Conservation (phyloP, 2,113 vertebrate genomes). For the Lichenostomus cassidix region DNA sequence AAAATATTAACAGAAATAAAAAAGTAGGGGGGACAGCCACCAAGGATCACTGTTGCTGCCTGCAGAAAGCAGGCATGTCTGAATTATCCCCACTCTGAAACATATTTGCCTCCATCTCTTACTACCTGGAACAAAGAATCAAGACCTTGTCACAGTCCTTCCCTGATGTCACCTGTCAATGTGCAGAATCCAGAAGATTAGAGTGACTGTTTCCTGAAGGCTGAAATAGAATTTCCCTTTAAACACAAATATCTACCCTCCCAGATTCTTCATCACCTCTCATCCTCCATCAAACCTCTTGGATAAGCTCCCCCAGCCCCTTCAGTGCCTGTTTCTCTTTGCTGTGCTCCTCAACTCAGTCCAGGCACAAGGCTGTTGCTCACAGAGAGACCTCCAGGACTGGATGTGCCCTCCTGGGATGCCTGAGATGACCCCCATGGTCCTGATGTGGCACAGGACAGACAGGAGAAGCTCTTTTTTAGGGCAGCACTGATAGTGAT, state of each 20-base stretch:
- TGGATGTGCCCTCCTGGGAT: not conserved
- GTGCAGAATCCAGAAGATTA: not conserved
- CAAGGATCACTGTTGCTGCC: not conserved
- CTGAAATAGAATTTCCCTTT: not conserved
- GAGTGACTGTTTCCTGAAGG: not conserved
- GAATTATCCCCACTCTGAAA: not conserved
- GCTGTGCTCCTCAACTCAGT: not conserved
- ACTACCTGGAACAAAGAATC: not conserved
- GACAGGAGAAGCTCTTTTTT: not conserved
- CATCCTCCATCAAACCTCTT: not conserved
- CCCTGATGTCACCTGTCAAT: not conserved
- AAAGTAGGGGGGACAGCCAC: rapidly evolving
- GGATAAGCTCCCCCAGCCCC: not conserved
- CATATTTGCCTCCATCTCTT: not conserved
- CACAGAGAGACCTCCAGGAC: not conserved
- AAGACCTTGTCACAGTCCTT: not conserved
- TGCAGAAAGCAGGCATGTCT: not conserved
- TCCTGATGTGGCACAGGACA: not conserved
- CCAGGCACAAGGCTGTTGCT: not conserved
- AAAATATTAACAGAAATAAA: not conserved
- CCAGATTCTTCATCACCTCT: not conserved
- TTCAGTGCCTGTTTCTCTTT: not conserved
- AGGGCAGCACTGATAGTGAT: not conserved
- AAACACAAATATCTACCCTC: not conserved
- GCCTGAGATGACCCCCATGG: not conserved